phyloP scores from a whole-genome alignment of 2,888 invertebrate species.

The Trichopoda pennipes region DNA sequence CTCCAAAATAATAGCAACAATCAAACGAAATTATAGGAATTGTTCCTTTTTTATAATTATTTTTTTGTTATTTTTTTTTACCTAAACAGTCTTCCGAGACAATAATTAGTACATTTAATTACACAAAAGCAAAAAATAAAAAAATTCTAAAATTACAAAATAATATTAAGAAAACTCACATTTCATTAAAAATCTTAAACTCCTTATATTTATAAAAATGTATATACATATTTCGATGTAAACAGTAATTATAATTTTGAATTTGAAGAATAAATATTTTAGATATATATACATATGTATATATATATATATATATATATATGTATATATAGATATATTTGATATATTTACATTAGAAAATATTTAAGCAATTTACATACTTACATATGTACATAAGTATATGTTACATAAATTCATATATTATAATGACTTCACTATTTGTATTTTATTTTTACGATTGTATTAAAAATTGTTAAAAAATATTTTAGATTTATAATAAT shows the following conservation, averaged over 20 bases:
- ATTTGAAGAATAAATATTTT: slow-evolving; percentile 33
- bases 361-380: background rate
- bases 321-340: no score
- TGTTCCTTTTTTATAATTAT: slow-evolving; percentile 52
- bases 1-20: slow-evolving; percentile 17
- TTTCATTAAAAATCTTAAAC: background rate
- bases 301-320: background rate
- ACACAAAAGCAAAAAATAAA: slow-evolving; percentile 3
- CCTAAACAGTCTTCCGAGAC: slow-evolving; percentile 76
- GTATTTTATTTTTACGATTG: slow-evolving; percentile 53
- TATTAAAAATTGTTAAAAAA: slow-evolving; percentile 52
- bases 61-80: slow-evolving; percentile 61
- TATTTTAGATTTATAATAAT: slow-evolving; percentile 51
- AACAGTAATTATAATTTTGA: slow-evolving; percentile 34
- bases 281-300: background rate
- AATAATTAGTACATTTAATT: slow-evolving; percentile 75
- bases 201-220: background rate
- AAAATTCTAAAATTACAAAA: slow-evolving; percentile 36
- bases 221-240: slow-evolving; percentile 42
- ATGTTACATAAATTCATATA: slow-evolving; percentile 31
- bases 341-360: background rate
- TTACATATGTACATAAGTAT: slow-evolving; percentile 20
- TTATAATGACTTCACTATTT: slow-evolving; percentile 40
- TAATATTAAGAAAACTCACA: slow-evolving; percentile 2
- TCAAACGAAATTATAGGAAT: slow-evolving; percentile 43